Percentiles rank a stretch among this genome's conserved stretches.
Conservation (phyloP, 2,113 vertebrate species). For the Ictidomys tridecemlineatus region DNA sequence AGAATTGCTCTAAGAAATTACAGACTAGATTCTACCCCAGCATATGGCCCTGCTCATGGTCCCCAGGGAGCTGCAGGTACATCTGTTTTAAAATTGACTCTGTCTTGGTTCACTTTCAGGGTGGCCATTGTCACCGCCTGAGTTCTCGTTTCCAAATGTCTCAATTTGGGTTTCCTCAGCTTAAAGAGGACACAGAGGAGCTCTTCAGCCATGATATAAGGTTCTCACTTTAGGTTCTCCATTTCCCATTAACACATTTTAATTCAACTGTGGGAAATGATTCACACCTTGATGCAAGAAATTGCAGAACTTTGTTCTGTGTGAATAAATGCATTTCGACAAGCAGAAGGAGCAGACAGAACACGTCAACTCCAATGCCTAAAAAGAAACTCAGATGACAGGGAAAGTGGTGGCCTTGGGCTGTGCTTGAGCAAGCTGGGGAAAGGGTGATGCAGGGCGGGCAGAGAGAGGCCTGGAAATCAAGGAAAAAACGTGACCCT, state of each 20-base stretch:
- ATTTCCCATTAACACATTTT: not conserved
- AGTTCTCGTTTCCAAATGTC: not conserved
- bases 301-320: not conserved
- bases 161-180: not conserved
- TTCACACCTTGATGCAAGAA: not conserved
- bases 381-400: not conserved
- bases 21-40: no score
- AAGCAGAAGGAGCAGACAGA: not conserved
- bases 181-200: not conserved
- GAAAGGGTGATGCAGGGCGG: no score
- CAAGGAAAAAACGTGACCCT: accelerated
- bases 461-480: not conserved
- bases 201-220: not conserved
- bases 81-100: not conserved
- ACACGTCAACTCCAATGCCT: accelerated
- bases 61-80: not conserved
- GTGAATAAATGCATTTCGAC: not conserved
- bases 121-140: not conserved
- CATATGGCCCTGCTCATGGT: not conserved
- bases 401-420: no score
- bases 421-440: no score
- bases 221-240: not conserved
- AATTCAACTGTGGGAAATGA: not conserved
- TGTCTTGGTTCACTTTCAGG: not conserved
- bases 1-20: no score